Evolutionary conservation across 2,888 invertebrate species (phyloP).

Genomic region (Stenodera caucasica): DNA sequence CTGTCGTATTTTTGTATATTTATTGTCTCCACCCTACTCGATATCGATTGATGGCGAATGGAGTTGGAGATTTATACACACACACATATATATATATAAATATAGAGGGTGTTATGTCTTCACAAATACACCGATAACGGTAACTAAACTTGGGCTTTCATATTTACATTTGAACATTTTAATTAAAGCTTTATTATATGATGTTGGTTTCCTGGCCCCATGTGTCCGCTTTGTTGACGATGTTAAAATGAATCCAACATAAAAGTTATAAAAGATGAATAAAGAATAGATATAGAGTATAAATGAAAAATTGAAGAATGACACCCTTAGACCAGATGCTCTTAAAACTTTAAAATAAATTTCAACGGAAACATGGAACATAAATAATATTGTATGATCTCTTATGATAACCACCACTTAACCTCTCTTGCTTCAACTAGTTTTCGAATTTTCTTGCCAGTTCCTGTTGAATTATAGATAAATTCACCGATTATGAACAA

Average conservation of each 20-base stretch:
- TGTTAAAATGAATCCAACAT: constrained; percentile 37
- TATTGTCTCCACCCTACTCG: constrained; percentile 31
- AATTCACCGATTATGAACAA: constrained; percentile 12
- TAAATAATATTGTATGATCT: constrained; percentile 37
- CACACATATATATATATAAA: no score
- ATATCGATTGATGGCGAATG: constrained; percentile 21
- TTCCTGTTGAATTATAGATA: constrained; percentile 13
- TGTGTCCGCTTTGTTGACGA: constrained; percentile 22
- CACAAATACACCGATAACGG: constrained; percentile 30
- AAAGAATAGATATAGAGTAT: constrained; percentile 36
- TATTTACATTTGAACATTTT: constrained; percentile 33
- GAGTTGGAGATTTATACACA: constrained; percentile 17
- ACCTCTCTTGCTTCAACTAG: constrained; percentile 5
- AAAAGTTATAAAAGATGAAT: constrained; percentile 40
- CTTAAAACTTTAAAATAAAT: constrained; percentile 43
- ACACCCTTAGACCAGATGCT: constrained; percentile 40
- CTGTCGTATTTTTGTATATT: constrained; percentile 35
- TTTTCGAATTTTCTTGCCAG: constrained; percentile 7
- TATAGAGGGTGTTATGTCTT: constrained; percentile 30
- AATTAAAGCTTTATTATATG: constrained; percentile 28
- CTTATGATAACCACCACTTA: constrained; percentile 23
- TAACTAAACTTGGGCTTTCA: constrained; percentile 26
- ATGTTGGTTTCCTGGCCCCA: constrained; percentile 16
- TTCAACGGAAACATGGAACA: constrained; percentile 36
- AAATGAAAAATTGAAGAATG: constrained; percentile 45